Conservation (phyloP, 1,140 invertebrate species). For the Campoletis sonorensis region DNA sequence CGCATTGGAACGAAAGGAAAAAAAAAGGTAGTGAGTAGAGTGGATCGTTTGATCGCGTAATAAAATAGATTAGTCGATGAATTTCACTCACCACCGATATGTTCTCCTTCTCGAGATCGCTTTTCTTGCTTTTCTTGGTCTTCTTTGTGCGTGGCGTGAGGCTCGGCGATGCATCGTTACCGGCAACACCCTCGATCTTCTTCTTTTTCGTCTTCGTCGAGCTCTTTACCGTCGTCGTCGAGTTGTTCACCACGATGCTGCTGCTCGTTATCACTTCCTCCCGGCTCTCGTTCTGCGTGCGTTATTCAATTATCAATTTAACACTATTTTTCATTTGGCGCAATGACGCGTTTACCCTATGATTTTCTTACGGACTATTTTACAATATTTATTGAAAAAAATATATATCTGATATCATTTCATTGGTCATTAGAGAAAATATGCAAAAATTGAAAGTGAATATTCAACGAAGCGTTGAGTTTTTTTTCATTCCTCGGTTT, state of each 20-base stretch:
- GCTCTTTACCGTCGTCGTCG: constrained; percentile 54
- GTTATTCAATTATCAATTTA: no score
- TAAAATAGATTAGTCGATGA: not conserved
- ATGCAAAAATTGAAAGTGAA: no score
- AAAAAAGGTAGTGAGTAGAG: no score
- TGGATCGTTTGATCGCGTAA: not conserved
- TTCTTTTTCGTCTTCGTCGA: constrained; percentile 73
- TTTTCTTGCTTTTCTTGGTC: constrained; percentile 79
- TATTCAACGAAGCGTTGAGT: no score
- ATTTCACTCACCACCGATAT: constrained; percentile 80
- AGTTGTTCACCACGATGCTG: constrained; percentile 60
- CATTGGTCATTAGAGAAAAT: no score
- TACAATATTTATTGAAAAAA: no score
- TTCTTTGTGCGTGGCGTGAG: constrained; percentile 78
- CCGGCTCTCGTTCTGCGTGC: constrained; percentile 69
- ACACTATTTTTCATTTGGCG: no score
- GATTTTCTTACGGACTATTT: no score
- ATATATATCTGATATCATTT: no score
- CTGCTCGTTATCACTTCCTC: constrained; percentile 71
- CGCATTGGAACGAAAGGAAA: no score
- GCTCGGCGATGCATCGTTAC: constrained; percentile 73
- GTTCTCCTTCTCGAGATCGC: constrained; percentile 79
- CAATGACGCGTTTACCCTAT: no score
- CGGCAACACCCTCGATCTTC: constrained; percentile 70
- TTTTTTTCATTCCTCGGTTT: no score